These are phyloP conservation scores for Chinchilla lanigera DNA, from an alignment of 2,113 vertebrate species.

Conservation along the genomic window DNA sequence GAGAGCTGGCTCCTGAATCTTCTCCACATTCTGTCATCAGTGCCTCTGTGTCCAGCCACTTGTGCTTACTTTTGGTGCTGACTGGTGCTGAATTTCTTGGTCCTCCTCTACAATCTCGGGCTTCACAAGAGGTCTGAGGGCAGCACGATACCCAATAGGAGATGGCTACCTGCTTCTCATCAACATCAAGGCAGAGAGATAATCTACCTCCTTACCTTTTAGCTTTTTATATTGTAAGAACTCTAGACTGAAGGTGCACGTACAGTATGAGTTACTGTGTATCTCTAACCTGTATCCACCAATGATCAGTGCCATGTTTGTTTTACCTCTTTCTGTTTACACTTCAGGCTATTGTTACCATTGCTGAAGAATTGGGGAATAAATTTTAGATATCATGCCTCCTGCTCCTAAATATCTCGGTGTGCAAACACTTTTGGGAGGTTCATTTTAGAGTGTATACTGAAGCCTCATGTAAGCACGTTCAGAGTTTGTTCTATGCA, in stretches of 20 bases:
- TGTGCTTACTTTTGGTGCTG: background rate
- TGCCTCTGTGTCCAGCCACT: no score
- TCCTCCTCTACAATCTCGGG: background rate
- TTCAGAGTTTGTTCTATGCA: background rate
- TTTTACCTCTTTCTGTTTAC: background rate
- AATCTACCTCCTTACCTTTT: background rate
- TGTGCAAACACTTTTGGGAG: background rate
- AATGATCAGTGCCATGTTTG: background rate
- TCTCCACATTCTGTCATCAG: background rate
- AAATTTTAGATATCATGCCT: background rate
- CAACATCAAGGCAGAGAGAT: background rate
- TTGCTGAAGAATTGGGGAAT: background rate
- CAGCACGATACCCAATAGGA: background rate
- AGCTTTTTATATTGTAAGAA: constrained; percentile 18
- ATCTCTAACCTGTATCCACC: background rate
- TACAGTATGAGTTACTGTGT: background rate
- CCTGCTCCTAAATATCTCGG: background rate
- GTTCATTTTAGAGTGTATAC: background rate
- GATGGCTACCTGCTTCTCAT: background rate
- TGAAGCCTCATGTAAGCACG: background rate
- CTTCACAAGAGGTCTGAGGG: background rate
- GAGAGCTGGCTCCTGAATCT: background rate
- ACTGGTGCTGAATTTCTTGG: background rate
- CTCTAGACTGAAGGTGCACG: background rate
- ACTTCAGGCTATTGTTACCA: background rate